phyloP scores from a whole-genome alignment of 64 coral and sea anemone species.

The Stichodactyla helianthus region DNA sequence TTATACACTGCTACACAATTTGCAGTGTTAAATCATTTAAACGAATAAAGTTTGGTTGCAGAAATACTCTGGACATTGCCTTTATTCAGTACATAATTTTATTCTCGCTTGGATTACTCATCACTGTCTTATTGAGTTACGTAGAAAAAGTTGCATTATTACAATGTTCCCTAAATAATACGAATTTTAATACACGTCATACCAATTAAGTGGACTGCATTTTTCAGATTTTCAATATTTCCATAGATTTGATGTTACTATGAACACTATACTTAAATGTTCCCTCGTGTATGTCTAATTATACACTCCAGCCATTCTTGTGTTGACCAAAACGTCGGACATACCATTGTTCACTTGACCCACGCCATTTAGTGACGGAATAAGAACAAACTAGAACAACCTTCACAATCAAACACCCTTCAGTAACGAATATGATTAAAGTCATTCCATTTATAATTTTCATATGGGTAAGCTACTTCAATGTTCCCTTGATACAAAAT shows the following conservation, averaged over 20 bases:
- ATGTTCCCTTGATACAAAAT: no score
- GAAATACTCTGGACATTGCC: neutral
- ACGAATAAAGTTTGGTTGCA: neutral
- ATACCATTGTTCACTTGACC: neutral
- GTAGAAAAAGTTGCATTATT: neutral
- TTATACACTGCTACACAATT: neutral
- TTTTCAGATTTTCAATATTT: constrained; percentile 11
- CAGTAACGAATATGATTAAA: neutral
- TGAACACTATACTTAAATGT: neutral
- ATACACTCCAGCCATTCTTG: neutral
- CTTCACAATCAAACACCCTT: neutral
- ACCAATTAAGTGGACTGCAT: neutral
- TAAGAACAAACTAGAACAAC: neutral
- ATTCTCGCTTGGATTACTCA: neutral
- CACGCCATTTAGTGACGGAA: neutral
- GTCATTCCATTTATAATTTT: neutral
- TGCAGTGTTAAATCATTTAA: neutral
- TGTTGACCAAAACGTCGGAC: neutral
- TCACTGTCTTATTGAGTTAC: neutral
- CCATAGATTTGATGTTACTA: neutral
- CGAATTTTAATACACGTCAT: neutral
- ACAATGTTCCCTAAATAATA: neutral
- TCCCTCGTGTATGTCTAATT: neutral
- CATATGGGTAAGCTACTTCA: neutral
- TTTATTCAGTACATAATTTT: neutral